Conservation (phyloP, 2,113 vertebrate species). For the Amphilophus citrinellus region DNA sequence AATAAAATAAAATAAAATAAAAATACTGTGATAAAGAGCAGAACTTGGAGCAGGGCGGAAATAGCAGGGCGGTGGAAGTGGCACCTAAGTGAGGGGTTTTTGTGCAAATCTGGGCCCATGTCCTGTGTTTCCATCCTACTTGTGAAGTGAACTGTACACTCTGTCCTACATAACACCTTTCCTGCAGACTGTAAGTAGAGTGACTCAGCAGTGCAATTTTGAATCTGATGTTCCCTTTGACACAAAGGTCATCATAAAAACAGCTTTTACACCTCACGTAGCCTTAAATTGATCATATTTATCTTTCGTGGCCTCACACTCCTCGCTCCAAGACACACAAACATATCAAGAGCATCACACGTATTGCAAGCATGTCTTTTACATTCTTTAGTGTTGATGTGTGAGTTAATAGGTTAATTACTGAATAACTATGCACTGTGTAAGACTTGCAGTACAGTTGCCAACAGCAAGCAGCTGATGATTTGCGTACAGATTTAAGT, state of each 20-base stretch:
- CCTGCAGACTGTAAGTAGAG: constrained; percentile 17
- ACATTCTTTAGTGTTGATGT: neutral
- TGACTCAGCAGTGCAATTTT: constrained; percentile 12
- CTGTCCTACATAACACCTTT: constrained; percentile 58
- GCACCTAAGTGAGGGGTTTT: constrained; percentile 61
- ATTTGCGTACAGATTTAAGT: neutral
- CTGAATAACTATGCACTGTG: neutral
- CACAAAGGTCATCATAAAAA: neutral
- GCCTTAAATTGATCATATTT: neutral
- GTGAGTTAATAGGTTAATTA: neutral
- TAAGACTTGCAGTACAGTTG: no score
- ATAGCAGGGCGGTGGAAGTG: constrained; percentile 60
- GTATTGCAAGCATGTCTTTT: neutral
- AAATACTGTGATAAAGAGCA: constrained; percentile 25
- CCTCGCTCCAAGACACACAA: neutral
- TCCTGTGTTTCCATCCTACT: constrained; percentile 77
- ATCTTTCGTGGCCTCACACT: neutral
- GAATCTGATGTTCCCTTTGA: neutral
- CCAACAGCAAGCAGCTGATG: neutral
- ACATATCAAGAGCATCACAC: neutral
- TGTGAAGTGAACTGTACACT: constrained; percentile 73
- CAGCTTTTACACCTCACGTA: neutral
- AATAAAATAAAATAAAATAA: neutral
- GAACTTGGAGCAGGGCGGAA: constrained; percentile 21
- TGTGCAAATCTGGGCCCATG: constrained; percentile 63